Evolutionary conservation across 2,888 invertebrate species (phyloP), one percentile per base, ranked within the genome.

Genomic region (Dromius quadrimaculatus): DNA sequence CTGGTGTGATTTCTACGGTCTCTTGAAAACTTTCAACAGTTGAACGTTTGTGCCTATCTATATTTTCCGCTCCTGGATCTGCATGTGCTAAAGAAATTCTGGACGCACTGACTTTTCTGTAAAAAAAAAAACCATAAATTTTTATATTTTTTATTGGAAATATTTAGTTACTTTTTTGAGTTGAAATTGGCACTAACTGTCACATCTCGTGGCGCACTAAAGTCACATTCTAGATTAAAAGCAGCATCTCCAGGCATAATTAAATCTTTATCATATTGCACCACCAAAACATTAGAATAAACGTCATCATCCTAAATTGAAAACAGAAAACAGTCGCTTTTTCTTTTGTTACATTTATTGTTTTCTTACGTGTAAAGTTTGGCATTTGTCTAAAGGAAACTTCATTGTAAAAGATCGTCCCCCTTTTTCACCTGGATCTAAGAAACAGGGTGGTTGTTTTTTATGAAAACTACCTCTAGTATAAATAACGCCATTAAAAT

Each of bases 231-330:
- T 72, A 90, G 77, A 9, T 86, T 86, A 77, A 90, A 89, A 34
- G 89, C 89, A 2, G 88, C 87, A 77, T 89, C 88, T 1, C 88
- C 88, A 0, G 88, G 88, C 74, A 88, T 88, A 71, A 89, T 86
- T 11, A 89, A 78, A 74, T 88, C 88, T 54, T 88, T 88, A 79
- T 90, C 89, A 75, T 89, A 87, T 78, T 90, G 89, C 57, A 90
- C 82, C 1, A 90, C 86, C 19, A 90, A 83, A 45, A 88, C 85
- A 74, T 89, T 89, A 0, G 85, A 85, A 77, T 86, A 89, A 2
- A 86, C 82, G 38, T 87, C 85, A 9, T 85, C 85, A 69, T 86
- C 83, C 84, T 85, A 77, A 74, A 20, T 23, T 47, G 13, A 22
- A 50, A 19, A 22, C n/a, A n/a, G n/a, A n/a, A n/a, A n/a, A 36